Base-by-base conservation (phyloP, 2,888 invertebrate species). In the Chydorus sphaericus region DNA sequence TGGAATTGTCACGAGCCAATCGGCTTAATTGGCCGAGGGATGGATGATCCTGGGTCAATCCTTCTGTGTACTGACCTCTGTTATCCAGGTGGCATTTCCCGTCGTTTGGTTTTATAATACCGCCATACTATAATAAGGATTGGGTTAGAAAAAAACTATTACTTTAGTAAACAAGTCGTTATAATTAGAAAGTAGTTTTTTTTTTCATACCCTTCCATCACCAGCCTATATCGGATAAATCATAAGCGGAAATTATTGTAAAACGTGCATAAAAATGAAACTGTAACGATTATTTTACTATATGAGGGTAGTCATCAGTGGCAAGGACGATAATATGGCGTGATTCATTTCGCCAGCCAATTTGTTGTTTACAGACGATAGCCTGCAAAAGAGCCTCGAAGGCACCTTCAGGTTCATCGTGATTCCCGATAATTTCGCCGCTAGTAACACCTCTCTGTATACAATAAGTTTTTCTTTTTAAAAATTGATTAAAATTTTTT, bases 1-100 rank as follows among this genome's bases (percentile, higher is more conserved):
- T 79, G 61, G 82, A 80, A 56, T 82, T 76, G 62, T 84, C 76
- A 31, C 71, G 75, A 1, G 83, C 80, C 33, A 76, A 68, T 63
- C 73, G 73, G 61, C 77, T 78, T 29, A 83, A 75, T 72, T 89
- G 87, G 31, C 82, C 77, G 38, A 87, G 75, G 1, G 87, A 85
- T 1, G 89, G 89, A 67, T 88, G 89, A 68, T 90, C 89, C 71
- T 78, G 77, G 51, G 70, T 66, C 10, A 75, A 67, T 23, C 73
- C 72, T 60, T 77, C 74, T 5, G 74, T 75, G 66, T 85, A 83
- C 54, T 71, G 69, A 7, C 73, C 62, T 1, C 6, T 14, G 31
- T 53, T 57, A 48, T 48, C 55, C 23, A 31, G 62, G 62, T 73
- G 72, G 53, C 72, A 72, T 18, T 64, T 56, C 4, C 71, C 71